These are phyloP conservation scores for Aphyosemion australe DNA, from an alignment of 2,113 vertebrate genomes.

Conservation along the genomic window DNA sequence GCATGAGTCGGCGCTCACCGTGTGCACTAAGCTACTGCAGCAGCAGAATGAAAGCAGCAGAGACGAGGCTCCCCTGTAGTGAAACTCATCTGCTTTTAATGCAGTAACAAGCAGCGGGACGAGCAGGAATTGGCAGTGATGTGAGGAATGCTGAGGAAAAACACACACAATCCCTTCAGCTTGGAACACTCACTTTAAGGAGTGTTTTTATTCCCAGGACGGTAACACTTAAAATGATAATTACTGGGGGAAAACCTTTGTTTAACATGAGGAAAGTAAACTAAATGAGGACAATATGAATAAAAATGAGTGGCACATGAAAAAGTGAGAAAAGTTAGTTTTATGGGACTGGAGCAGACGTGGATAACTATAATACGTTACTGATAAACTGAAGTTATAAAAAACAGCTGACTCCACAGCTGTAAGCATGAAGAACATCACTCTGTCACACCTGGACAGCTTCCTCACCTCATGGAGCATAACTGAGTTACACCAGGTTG, in stretches of 20 bases:
- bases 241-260: background rate
- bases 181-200: constrained; percentile 1
- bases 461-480: too few relatives aligned
- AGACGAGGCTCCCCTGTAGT: constrained; percentile 38
- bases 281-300: too few relatives aligned
- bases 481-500: too few relatives aligned
- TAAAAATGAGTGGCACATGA: too few relatives aligned
- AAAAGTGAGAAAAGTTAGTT: too few relatives aligned
- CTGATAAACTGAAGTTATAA: too few relatives aligned
- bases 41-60: background rate
- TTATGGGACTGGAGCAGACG: too few relatives aligned
- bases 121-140: constrained; percentile 17
- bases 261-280: too few relatives aligned
- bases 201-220: background rate
- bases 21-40: constrained; percentile 17
- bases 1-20: constrained; percentile 21
- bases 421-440: too few relatives aligned
- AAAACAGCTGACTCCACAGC: too few relatives aligned
- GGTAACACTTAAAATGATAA: constrained; percentile 28
- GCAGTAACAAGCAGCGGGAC: constrained; percentile 33
- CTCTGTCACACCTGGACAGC: too few relatives aligned
- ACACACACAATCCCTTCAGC: background rate
- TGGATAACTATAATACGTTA: too few relatives aligned
- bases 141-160: constrained; percentile 10
- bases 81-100: constrained; percentile 38